Conservation (phyloP, 2,888 invertebrate genomes). For the Tortricodes alternella region DNA sequence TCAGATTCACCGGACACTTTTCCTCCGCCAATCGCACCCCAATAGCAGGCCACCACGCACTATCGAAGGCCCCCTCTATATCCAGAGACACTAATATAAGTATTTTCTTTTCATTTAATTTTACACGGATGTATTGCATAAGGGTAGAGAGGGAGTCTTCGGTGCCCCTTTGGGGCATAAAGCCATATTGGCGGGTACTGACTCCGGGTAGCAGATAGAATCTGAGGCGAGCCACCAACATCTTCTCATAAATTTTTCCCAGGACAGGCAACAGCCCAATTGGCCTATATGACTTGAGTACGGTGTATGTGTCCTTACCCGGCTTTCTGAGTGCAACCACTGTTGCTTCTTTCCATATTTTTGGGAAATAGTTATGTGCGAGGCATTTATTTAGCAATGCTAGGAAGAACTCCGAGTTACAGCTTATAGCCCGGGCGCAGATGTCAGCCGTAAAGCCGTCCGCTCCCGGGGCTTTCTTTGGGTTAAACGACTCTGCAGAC, state of each 20-base stretch:
- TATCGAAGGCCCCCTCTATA: conserved; percentile 31
- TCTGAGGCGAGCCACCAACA: conserved; percentile 17
- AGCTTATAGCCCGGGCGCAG: not conserved
- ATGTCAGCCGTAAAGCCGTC: not conserved
- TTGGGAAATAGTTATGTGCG: not conserved
- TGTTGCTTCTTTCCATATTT: not conserved
- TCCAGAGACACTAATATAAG: conserved; percentile 23
- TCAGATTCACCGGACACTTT: conserved; percentile 20
- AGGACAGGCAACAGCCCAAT: conserved; percentile 31
- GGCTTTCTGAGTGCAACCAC: not conserved
- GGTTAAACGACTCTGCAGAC: not conserved
- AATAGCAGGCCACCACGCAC: conserved; percentile 32
- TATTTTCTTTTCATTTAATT: not conserved
- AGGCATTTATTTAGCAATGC: not conserved
- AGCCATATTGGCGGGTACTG: conserved; percentile 28
- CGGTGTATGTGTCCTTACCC: not conserved
- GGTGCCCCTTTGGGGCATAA: conserved; percentile 30
- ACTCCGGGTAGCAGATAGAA: conserved; percentile 11
- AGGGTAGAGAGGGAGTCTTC: no score
- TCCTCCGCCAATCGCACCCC: conserved; percentile 19
- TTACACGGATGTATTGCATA: conserved; percentile 2
- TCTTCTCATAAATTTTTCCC: conserved; percentile 29
- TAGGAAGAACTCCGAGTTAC: not conserved
- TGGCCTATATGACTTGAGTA: not conserved
- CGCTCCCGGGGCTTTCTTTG: not conserved